Percentiles rank a stretch among this genome's conserved stretches.
Conservation (phyloP, 2,113 vertebrate genomes). For the Kryptolebias marmoratus region DNA sequence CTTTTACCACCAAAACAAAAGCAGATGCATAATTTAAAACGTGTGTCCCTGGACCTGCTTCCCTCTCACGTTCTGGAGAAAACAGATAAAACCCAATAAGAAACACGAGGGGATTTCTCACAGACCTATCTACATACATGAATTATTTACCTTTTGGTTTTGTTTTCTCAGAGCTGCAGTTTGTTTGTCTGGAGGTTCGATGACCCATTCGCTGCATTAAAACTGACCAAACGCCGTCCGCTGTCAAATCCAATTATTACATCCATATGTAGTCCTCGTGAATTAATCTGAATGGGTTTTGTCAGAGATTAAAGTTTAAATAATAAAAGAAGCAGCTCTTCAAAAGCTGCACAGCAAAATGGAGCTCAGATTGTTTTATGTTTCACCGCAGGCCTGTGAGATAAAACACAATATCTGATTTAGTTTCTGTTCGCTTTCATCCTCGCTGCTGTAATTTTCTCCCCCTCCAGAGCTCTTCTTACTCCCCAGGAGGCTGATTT, state of each 20-base stretch:
- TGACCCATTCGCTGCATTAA: neutral
- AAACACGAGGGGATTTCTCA: neutral
- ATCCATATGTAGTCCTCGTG: conserved; percentile 3
- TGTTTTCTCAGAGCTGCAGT: neutral
- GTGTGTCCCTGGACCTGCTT: conserved; percentile 12
- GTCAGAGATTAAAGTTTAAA: conserved; percentile 13
- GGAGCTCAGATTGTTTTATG: conserved; percentile 21
- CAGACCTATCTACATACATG: conserved; percentile 15
- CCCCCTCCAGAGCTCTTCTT: neutral
- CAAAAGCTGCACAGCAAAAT: neutral
- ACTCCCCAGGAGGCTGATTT: neutral
- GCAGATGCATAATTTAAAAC: conserved; percentile 62
- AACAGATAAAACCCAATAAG: conserved; percentile 1
- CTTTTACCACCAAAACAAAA: conserved; percentile 8
- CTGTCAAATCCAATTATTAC: conserved; percentile 16
- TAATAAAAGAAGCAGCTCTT: conserved; percentile 21
- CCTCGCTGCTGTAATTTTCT: neutral
- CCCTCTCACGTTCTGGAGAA: neutral
- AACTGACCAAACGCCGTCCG: neutral
- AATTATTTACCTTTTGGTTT: conserved; percentile 57
- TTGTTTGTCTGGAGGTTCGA: neutral
- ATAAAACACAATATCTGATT: conserved; percentile 1
- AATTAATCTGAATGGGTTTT: conserved; percentile 21
- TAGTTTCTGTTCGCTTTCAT: conserved; percentile 18
- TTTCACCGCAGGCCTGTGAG: conserved; percentile 6